Evolutionary conservation across 2,888 invertebrate species (phyloP).

Genomic region (Melanchra persicariae): DNA sequence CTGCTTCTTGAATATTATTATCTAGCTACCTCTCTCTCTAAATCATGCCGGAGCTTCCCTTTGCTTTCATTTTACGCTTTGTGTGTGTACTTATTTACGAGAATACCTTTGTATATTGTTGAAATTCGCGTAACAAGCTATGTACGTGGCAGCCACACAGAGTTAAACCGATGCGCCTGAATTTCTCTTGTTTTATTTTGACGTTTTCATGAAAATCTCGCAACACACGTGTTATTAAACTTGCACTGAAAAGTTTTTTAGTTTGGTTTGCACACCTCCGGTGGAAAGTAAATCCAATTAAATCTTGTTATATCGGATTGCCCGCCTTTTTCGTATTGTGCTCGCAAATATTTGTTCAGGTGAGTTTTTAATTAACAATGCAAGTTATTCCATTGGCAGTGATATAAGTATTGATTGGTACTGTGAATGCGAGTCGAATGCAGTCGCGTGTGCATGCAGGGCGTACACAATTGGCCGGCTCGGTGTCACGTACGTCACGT

Average conservation of each 20-base stretch:
- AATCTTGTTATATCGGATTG: slow-evolving; percentile 19
- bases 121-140: slow-evolving; percentile 67
- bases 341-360: slow-evolving; percentile 28
- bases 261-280: slow-evolving; percentile 12
- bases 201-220: slow-evolving; percentile 30
- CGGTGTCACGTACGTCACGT: slow-evolving; percentile 57
- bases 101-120: slow-evolving; percentile 71
- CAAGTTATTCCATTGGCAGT: slow-evolving; percentile 22
- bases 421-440: slow-evolving; percentile 47
- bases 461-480: slow-evolving; percentile 44
- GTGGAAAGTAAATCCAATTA: slow-evolving; percentile 33
- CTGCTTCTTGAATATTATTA: slow-evolving; percentile 76
- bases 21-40: slow-evolving; percentile 68
- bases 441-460: slow-evolving; percentile 41
- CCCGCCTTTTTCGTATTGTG: slow-evolving; percentile 12
- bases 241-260: slow-evolving; percentile 29
- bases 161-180: slow-evolving; percentile 34
- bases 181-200: slow-evolving; percentile 37
- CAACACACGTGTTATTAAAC: slow-evolving; percentile 48
- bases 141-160: slow-evolving; percentile 29
- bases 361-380: slow-evolving; percentile 39
- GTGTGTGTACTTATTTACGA: slow-evolving; percentile 75
- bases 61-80: slow-evolving; percentile 73
- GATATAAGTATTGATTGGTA: slow-evolving; percentile 28
- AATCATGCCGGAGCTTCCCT: slow-evolving; percentile 71